Evolutionary conservation across 2,797 vertebrate species (phyloP), one percentile per base, ranked within the genome.

Genomic region (Astyanax mexicanus): DNA sequence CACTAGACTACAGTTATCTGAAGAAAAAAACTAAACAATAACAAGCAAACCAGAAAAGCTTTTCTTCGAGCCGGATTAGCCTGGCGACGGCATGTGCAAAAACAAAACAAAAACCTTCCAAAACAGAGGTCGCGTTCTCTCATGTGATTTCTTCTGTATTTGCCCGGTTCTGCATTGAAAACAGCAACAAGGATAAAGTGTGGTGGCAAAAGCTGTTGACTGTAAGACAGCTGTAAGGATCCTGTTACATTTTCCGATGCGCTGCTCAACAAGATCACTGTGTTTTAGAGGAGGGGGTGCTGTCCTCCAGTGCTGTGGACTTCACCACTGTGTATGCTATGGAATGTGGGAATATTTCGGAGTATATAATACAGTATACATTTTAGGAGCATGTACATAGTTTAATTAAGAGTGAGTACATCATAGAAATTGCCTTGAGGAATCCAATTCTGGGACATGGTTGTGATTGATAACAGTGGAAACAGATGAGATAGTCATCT

Each of bases 211-310:
- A 54, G 60, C 85, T 90, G 85, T 83, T 81, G 42, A 82, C 72
- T 32, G 55, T 75, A 55, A 67, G 80, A 85, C 89, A 91, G 88
- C 84, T 88, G 86, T 80, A 71, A 73, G 87, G 82, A 84, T 92
- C 90, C 75, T 79, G 76, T 91, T 92, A 90, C 90, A 89, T 90
- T 90, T 91, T 91, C 87, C 90, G 91, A 84, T 82, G 72, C 81
- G 85, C 88, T 84, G 78, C 76, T 79, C 32, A 17, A 60, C 3
- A 2, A 54, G 55, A 67, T 64, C 76, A 23, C 37, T 40, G 62
- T 13, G 27, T 61, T 67, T n/a, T 45, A 68, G 27, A 38, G 47
- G 67, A 38, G 66, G 66, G 58, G 35, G 54, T 6, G 38, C 68
- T 69, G 74, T 73, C 66, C 70, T 40, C 35, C 52, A 64, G 15